Conservation (phyloP, 2,797 vertebrate species). For the Chelon labrosus region DNA sequence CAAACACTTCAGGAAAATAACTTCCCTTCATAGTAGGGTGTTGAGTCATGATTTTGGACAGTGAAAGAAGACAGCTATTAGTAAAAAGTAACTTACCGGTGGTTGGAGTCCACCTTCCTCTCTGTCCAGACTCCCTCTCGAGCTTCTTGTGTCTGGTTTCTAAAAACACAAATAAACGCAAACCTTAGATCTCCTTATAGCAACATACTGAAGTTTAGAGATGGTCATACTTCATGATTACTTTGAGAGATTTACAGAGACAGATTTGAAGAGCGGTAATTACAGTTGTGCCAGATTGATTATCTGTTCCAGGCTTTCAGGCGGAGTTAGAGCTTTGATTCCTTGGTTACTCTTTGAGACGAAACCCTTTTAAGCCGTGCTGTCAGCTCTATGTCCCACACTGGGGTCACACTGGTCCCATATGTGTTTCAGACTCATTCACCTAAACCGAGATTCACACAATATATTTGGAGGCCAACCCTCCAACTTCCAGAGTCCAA, state of each 20-base stretch:
- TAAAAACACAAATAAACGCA: constrained; percentile 68
- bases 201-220: background rate
- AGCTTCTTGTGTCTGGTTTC: constrained; percentile 97
- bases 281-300: background rate
- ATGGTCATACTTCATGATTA: too few species aligned
- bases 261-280: background rate
- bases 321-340: constrained; percentile 2
- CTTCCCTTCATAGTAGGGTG: background rate
- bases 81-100: constrained; percentile 85
- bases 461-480: background rate
- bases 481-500: constrained; percentile 2
- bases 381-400: background rate
- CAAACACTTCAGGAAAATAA: constrained; percentile 32
- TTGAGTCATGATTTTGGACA: constrained; percentile 2
- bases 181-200: constrained; percentile 2
- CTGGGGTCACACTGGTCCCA: background rate
- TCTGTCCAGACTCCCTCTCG: constrained; percentile 93
- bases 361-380: background rate
- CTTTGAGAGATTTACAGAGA: too few species aligned
- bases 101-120: constrained; percentile 92
- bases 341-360: background rate
- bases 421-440: too few species aligned
- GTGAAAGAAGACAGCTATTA: background rate
- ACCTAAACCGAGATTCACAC: background rate
- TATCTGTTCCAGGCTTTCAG: constrained; percentile 9